Percentiles rank a stretch among this genome's conserved stretches.
Evolutionary conservation across 2,113 vertebrate species (phyloP).

Genomic region (Columba livia): DNA sequence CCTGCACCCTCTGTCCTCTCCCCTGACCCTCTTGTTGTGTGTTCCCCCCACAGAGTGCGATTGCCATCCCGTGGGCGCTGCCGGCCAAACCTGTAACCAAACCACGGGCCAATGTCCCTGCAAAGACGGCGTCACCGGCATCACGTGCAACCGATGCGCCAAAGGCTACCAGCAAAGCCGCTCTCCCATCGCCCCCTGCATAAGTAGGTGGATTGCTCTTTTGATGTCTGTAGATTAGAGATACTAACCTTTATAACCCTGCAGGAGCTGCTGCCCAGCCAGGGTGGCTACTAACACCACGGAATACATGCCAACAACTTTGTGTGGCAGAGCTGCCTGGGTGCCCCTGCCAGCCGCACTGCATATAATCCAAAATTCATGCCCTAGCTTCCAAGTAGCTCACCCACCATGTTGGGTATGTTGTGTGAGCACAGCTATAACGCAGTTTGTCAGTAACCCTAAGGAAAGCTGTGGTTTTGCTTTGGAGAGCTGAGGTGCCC

Average conservation of each 20-base stretch:
- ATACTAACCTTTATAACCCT: background rate
- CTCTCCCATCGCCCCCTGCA: constrained; percentile 98
- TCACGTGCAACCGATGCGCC: constrained; percentile 98
- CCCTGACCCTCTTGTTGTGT: constrained; percentile 73
- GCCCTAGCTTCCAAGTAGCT: background rate
- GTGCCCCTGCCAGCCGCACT: fast-evolving
- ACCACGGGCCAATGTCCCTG: constrained; percentile 99
- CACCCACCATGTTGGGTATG: background rate
- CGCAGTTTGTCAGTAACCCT: background rate
- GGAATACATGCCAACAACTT: fast-evolving
- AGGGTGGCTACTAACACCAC: background rate
- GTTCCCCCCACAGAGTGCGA: constrained; percentile 90
- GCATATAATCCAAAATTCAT: background rate
- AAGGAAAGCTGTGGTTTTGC: background rate
- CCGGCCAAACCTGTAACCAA: constrained; percentile 99
- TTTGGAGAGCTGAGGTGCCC: background rate
- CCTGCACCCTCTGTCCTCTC: background rate
- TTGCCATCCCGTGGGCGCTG: constrained; percentile 97
- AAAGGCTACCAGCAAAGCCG: constrained; percentile 99
- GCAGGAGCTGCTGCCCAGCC: background rate
- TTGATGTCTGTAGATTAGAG: background rate
- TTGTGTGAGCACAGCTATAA: background rate
- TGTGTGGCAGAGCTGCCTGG: fast-evolving
- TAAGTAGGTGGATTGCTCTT: constrained; percentile 84
- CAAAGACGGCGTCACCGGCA: constrained; percentile 97